Evolutionary conservation across 37 sponge, comb jelly and placozoan genomes (phyloP), one percentile per base, ranked within the genome.

Genomic region (Cliona cf. orientalis): DNA sequence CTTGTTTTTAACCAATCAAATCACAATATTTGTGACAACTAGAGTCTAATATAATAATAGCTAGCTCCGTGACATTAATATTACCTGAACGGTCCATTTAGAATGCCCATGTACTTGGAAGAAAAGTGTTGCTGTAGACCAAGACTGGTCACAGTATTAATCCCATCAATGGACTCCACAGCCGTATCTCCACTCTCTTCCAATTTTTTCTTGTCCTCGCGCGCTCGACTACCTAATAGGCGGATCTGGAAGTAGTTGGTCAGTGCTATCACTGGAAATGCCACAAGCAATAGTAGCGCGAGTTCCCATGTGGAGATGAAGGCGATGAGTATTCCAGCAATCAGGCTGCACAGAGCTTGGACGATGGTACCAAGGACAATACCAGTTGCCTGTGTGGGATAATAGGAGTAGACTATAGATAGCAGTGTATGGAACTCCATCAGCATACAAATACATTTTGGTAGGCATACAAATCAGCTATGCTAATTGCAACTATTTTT

Each of bases 231-330:
- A 12, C 33, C 55, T 23, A 81, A 42, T 28, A 86, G 45, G 0
- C 87, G 66, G n/a, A 87, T 1, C 88, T 96, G 96, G 62, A 93
- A 57, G 75, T 58, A 85, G 40, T 82, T 74, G 33, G 69, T 69
- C 1, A 66, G 38, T 3, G 58, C 80, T 32, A 96, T 38, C 23
- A 93, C 45, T 1, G 94, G 94, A 43, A 92, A 75, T 58, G 56
- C 63, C 0, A 68, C n/a, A 33, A 96, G 35, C 5, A 87, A 49
- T 14, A 96, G 72, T 14, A 96, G 74, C 17, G 91, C 67, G 35
- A 96, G 86, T 33, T 93, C 81, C 96, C 96, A 96, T 55, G 82
- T 64, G 69, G 89, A 81, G 0, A n/a, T 25, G 38, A 96, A 87
- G 64, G 88, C 91, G 21, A 96, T 86, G 4, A 86, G 42, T 2